Evolutionary conservation across 2,888 invertebrate genomes (phyloP), one percentile per base, ranked within the genome.

Genomic region (Andrena bucephala): DNA sequence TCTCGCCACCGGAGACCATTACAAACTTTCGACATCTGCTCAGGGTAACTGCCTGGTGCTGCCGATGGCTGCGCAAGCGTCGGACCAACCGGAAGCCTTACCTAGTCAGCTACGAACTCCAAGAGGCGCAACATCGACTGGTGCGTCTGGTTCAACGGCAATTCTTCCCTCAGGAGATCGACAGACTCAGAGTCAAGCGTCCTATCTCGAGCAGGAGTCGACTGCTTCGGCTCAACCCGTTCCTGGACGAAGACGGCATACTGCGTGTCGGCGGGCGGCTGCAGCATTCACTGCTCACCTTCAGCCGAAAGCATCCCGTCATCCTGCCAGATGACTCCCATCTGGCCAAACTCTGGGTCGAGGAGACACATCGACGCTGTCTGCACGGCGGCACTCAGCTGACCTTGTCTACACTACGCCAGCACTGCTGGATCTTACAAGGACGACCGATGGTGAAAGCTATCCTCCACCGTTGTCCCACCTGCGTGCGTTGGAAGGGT

Each of bases 161-260:
- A 27, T 0, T 27, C 27, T 27, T 27, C 27, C 0, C 27, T 27
- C 2, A 27, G 27, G 27, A 27, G 27, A 27, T 27, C 27, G 1
- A 27, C 0, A 0, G 1, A 1, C 1, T 27, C 2, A 42, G 3
- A 0, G 1, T 0, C 42, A 13, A 0, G 1, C 42, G 42, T 0
- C 42, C 42, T 0, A 2, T 62, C 0, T 0, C 24, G 0, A 5
- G 2, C 13, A 24, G 0, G 13, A 50, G 27, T 3, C 31, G 33
- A 0, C 10, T 62, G 0, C 16, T n/a, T 0, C 31, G 33, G 0
- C 16, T 65, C 2, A 24, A 5, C 1, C 65, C 65, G 1, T 7
- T 65, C 27, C 2, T 65, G 2, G 65, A 65, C 16, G 24, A 6
- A 0, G 42, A 3, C 0, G 48, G 27, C 1, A 2, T 29, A 0